These are phyloP conservation scores for Cyclopterus lumpus DNA, from an alignment of 2,797 vertebrate species.

Conservation along the genomic window DNA sequence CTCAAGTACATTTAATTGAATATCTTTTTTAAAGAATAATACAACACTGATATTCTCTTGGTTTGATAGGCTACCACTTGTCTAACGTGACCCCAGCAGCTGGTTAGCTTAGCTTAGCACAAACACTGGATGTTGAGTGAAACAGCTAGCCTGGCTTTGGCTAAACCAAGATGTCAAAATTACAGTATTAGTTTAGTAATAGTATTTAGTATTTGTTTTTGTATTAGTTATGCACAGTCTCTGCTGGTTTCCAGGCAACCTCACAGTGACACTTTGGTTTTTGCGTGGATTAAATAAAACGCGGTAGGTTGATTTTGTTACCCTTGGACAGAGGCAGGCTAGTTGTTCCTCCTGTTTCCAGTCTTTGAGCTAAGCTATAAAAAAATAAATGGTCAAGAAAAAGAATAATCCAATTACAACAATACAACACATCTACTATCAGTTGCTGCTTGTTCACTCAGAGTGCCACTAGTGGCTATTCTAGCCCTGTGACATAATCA, in stretches of 20 bases:
- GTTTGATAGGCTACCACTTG: neutral
- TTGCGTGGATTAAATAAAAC: neutral
- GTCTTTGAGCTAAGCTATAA: neutral
- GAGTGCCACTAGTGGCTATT: conserved; percentile 21
- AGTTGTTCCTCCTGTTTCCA: neutral
- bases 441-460: neutral
- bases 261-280: neutral
- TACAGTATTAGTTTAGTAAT: neutral
- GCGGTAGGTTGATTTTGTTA: neutral
- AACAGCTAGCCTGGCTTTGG: neutral
- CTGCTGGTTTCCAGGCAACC: neutral
- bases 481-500: conserved; percentile 45
- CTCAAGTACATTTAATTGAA: neutral
- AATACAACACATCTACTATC: conserved; percentile 14
- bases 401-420: neutral
- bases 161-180: neutral
- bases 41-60: neutral
- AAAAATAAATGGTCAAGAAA: neutral
- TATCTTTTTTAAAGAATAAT: neutral
- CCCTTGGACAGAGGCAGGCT: neutral
- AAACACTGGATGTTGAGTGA: neutral
- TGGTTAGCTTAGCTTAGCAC: neutral
- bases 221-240: neutral
- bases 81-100: neutral
- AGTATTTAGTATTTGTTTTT: neutral